A percentile compares a stretch with the other conserved stretches of the same genome.
phyloP scores from a whole-genome alignment of 2,797 vertebrate species.

The Arvicola amphibius region DNA sequence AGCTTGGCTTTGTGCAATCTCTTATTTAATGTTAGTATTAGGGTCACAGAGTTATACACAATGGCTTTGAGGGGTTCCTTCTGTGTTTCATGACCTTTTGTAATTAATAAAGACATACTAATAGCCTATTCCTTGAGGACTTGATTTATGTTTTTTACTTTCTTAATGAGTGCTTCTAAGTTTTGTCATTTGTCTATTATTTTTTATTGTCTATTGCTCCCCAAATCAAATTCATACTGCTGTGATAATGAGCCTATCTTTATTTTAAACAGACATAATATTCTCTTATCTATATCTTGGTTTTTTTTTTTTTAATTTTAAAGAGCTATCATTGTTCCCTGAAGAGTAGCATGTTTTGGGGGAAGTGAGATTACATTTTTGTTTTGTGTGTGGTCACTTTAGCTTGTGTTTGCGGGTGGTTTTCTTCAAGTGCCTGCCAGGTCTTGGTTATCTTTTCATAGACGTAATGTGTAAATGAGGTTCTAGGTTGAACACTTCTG shows the following conservation, averaged over 20 bases:
- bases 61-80: background rate
- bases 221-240: conserved; percentile 49
- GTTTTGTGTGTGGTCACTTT: conserved; percentile 13
- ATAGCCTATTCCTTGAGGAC: background rate
- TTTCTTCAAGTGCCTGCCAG: conserved; percentile 72
- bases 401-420: conserved; percentile 54
- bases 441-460: conserved; percentile 72
- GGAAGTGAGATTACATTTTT: background rate
- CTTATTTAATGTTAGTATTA: background rate
- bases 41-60: background rate
- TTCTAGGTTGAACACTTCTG: conserved; percentile 71
- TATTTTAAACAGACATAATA: background rate
- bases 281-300: background rate
- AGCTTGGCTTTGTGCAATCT: background rate
- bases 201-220: background rate
- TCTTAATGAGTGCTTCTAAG: background rate
- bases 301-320: background rate
- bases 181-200: background rate
- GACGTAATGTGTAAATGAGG: conserved; percentile 63
- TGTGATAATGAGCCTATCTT: background rate
- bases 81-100: background rate
- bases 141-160: background rate
- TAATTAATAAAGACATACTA: background rate
- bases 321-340: background rate
- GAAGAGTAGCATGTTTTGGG: background rate